Evolutionary conservation across 2,888 invertebrate genomes (phyloP), one percentile per base, ranked within the genome.

Genomic region (Macrophya annulata): DNA sequence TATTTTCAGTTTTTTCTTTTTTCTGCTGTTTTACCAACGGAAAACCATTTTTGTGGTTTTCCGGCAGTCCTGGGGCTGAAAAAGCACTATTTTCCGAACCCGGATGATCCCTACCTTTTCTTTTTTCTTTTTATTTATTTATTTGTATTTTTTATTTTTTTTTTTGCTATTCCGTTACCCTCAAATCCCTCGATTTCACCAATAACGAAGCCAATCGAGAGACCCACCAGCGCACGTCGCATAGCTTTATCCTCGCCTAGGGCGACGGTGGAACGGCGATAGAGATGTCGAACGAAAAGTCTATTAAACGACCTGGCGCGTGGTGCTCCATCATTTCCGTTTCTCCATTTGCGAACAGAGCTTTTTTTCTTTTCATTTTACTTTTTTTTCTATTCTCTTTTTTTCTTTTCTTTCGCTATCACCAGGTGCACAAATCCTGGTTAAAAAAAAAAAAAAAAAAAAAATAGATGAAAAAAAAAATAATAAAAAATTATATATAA

Each of bases 261-360:
- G 76, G 48, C 12, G 76, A 45, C 21, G 17, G 48, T 76, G 15
- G 25, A 45, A 15, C 17, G 17, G 12, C 17, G 31, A 43, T 74
- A 45, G 74, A 25, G 45, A 74, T 74, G 43, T 74, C 25, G 45
- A 74, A 74, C 31, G 55, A 77, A 51, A 77, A 55, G 77, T 55
- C 77, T 51, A 55, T 51, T 51, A 77, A 12, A 37, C 77, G 77
- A 77, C 51, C 31, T 31, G 55, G 31, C 77, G 77, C 77, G 77
- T 77, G 77, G 31, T 43, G 37, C 55, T 55, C 25, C 51, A 43
- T 77, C 77, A 77, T 77, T 77, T 77, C 77, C 77, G 77, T 17
- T 17, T 51, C 55, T 77, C 48, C 37, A 43, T 48, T 12, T 17
- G 77, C 72, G 45, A 74, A 9, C 10, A 21, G 72, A 68, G 37